Conservation (phyloP, 1,140 invertebrate genomes). For the Hypsibius dujardini region DNA sequence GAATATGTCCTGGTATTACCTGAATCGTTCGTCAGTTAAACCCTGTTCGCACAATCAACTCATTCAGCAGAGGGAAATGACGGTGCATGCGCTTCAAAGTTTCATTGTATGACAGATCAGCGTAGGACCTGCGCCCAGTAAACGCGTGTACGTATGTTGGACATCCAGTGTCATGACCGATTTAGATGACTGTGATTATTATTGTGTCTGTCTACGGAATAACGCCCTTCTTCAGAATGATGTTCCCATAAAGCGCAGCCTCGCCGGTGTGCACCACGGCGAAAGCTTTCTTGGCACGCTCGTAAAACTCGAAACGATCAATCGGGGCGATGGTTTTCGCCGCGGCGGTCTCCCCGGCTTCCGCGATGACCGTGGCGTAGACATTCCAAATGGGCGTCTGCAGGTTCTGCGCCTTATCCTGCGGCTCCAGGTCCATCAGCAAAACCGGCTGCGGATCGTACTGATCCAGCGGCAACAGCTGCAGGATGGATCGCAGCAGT, state of each 20-base stretch:
- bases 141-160: no score
- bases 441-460: constrained; percentile 32
- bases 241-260: constrained; percentile 33
- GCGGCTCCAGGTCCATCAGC: constrained; percentile 32
- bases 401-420: constrained; percentile 30
- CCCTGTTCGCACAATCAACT: no score
- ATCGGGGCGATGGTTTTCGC: constrained; percentile 30
- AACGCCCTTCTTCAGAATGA: constrained; percentile 28
- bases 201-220: no score
- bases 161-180: no score
- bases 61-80: no score
- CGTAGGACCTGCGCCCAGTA: no score
- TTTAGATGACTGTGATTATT: no score
- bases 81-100: no score
- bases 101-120: no score
- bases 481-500: constrained; percentile 32
- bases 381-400: constrained; percentile 31
- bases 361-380: constrained; percentile 29
- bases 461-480: constrained; percentile 35
- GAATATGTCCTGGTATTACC: no score
- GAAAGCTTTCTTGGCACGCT: constrained; percentile 35
- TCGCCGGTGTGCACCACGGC: constrained; percentile 35
- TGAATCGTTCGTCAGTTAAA: no score
- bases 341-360: constrained; percentile 24
- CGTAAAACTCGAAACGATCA: constrained; percentile 37